Conservation (phyloP, 1,140 invertebrate genomes). For the Drosophila leontia region DNA sequence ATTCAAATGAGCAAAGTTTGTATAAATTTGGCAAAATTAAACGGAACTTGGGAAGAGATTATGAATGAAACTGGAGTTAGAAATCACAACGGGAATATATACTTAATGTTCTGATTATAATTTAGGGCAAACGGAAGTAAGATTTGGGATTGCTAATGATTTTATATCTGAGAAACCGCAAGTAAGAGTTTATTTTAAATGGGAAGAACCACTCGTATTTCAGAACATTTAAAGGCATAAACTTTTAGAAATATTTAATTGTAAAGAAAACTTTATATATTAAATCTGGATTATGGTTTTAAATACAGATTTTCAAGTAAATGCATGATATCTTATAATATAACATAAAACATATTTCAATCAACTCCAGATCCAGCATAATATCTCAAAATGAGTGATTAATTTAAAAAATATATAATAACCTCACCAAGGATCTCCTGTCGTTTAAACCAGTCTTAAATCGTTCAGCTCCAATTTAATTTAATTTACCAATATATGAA, state of each 20-base stretch:
- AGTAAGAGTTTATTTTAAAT: neutral
- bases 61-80: neutral
- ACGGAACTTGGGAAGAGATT: conserved; percentile 3
- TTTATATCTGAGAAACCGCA: neutral
- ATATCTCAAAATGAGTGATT: too few relatives aligned
- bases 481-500: conserved; percentile 50
- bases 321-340: too few relatives aligned
- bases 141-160: neutral
- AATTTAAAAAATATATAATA: conserved; percentile 1
- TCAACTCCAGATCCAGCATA: neutral
- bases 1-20: conserved; percentile 19
- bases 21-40: conserved; percentile 19
- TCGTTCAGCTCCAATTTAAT: conserved; percentile 36
- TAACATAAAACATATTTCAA: neutral
- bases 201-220: too few relatives aligned
- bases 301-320: too few relatives aligned
- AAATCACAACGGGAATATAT: conserved; percentile 2
- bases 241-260: too few relatives aligned
- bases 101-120: conserved; percentile 1
- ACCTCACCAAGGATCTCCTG: neutral
- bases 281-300: too few relatives aligned
- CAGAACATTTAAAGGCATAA: too few relatives aligned
- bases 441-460: conserved; percentile 7
- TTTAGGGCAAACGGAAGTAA: conserved; percentile 19
- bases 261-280: too few relatives aligned